Base-by-base conservation (phyloP, 30 jellyfish, hydroid and myxozoan species). In the Cassiopea andromeda region DNA sequence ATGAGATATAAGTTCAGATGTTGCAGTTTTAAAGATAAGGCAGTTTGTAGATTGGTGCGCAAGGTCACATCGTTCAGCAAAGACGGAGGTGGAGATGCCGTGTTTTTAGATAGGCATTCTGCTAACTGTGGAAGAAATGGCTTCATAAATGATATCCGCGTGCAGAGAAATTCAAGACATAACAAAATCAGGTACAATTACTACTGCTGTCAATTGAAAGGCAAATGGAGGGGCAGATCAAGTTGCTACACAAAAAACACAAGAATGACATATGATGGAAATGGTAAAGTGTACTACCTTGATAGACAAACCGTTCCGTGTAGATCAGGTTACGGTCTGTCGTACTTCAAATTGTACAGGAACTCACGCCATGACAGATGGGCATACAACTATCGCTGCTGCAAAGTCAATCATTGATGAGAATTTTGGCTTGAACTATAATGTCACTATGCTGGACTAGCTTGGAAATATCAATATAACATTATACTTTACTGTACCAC, bases 291-390 rank as follows among this genome's bases (percentile, higher is more conserved):
- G 60, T 85, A 85, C 75, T 85, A 85, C 74, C 88, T 85, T 9
- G 93, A 85, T 68, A 48, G 93, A 48, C 93, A 85, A 47, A 85
- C 93, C 1, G 93, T 85, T 8, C 14, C 15, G 43, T 85, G 93
- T 83, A 60, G 46, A 7, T 38, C 83, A 16, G 88, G 93, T 43
- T 85, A 85, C 54, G 87, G 76, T 7, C 74, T 85, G 87, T 60
- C 88, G 12, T 85, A 85, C 72, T 49, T 73, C 83, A 67, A 18
- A 61, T 59, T 85, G 12, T 18, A 77, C 44, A 47, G 93, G 27
- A 76, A 85, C 75, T 5, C 78, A 19, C 66, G 88, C 74, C 93
- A 85, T 60, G 47, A 58, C 54, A 85, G 66, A 75, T 73, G 70
- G 73, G 61, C 87, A 43, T 85, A 85, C 70, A 49, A 44, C 46